A percentile compares a stretch with the other conserved stretches of the same genome.
Conservation (phyloP, 2,113 vertebrate genomes). For the Anhinga anhinga region DNA sequence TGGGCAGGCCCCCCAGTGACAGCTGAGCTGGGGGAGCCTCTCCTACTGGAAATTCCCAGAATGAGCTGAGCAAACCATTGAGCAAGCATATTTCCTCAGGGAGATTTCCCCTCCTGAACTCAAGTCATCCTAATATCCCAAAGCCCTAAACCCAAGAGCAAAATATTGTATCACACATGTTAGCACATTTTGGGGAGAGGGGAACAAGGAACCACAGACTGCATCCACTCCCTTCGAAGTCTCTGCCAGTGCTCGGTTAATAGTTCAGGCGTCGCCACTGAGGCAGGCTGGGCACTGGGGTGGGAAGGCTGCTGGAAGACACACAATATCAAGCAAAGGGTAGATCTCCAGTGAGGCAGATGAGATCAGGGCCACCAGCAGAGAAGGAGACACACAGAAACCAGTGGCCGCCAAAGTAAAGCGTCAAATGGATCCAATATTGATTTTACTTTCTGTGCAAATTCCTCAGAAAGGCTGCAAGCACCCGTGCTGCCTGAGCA, state of each 20-base stretch:
- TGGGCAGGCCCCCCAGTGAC: neutral
- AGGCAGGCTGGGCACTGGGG: neutral
- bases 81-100: neutral
- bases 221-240: neutral
- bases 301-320: neutral
- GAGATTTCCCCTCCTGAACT: neutral
- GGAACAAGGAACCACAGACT: neutral
- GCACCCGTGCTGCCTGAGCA: fast-evolving
- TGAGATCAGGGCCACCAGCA: conserved; percentile 37
- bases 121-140: neutral
- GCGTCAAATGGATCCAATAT: neutral
- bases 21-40: neutral
- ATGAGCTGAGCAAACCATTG: neutral
- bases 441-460: neutral
- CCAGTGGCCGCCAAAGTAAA: neutral
- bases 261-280: neutral
- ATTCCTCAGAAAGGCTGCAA: neutral
- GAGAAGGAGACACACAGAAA: conserved; percentile 6
- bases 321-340: neutral
- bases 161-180: neutral
- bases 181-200: neutral
- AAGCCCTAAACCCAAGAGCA: neutral
- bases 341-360: neutral
- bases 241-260: neutral
- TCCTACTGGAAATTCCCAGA: neutral